Evolutionary conservation across 2,888 invertebrate genomes (phyloP).

Genomic region (Ectobius pallidus): DNA sequence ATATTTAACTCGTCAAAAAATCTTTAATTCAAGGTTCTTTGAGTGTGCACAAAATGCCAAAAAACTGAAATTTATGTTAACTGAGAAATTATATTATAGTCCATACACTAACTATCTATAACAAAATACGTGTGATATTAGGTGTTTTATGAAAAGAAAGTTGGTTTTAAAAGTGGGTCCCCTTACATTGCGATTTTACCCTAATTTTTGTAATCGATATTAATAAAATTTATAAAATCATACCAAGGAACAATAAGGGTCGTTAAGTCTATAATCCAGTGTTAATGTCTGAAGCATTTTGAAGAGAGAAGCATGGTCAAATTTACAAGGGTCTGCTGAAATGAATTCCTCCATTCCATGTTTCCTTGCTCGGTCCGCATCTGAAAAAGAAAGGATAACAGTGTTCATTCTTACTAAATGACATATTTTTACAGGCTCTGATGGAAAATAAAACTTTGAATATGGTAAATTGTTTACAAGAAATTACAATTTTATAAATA

Average conservation of each 20-base stretch:
- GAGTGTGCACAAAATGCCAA: too few species aligned
- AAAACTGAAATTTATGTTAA: too few species aligned
- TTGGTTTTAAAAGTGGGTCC: too few species aligned
- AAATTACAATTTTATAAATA: not conserved
- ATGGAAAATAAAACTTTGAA: not conserved
- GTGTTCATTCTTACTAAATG: not conserved
- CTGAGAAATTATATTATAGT: too few species aligned
- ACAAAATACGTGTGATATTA: too few species aligned
- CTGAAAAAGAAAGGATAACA: constrained; percentile 57
- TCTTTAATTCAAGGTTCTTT: too few species aligned
- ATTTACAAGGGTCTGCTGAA: constrained; percentile 97
- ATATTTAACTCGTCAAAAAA: too few species aligned
- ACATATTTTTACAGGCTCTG: not conserved
- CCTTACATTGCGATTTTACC: too few species aligned
- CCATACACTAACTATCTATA: too few species aligned
- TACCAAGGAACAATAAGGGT: constrained; percentile 98
- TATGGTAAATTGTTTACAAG: not conserved
- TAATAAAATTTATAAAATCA: too few species aligned
- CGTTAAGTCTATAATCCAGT: constrained; percentile 92
- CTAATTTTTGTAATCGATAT: too few species aligned
- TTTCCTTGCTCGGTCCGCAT: constrained; percentile 94
- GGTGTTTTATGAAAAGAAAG: too few species aligned
- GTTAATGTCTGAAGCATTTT: constrained; percentile 90
- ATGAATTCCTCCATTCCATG: constrained; percentile 99
- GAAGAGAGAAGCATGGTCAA: constrained; percentile 94